Evolutionary conservation across 2,797 vertebrate species (phyloP).

Genomic region (Melanotaenia parkinsoni): DNA sequence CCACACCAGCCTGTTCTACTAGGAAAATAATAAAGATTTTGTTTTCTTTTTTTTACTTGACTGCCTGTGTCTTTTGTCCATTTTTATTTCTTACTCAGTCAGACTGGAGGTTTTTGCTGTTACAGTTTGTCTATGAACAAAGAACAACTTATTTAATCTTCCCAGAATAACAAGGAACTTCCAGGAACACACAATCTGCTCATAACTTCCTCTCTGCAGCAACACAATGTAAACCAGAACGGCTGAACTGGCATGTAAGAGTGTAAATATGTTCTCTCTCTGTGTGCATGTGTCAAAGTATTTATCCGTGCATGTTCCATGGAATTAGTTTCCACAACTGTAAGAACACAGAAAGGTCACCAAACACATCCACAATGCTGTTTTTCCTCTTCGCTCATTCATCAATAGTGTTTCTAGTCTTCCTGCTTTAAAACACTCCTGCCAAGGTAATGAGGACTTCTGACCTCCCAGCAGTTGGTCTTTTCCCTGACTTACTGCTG

Average conservation of each 20-base stretch:
- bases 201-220: constrained; percentile 28
- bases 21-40: constrained; percentile 80
- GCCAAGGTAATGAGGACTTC: constrained; percentile 26
- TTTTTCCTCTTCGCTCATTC: neutral
- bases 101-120: neutral
- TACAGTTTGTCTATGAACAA: neutral
- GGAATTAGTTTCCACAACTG: neutral
- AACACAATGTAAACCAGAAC: constrained; percentile 3
- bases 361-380: neutral
- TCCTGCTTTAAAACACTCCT: constrained; percentile 39
- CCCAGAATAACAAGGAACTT: constrained; percentile 27
- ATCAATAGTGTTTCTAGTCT: neutral
- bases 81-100: constrained; percentile 12
- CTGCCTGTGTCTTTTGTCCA: constrained; percentile 57
- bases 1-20: constrained; percentile 69
- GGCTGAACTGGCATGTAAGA: neutral
- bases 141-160: constrained; percentile 10
- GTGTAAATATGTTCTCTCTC: neutral
- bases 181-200: constrained; percentile 10
- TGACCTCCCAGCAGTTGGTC: constrained; percentile 27
- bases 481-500: constrained; percentile 12
- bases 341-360: neutral
- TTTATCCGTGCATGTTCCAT: neutral
- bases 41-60: constrained; percentile 80
- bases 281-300: neutral